phyloP scores from a whole-genome alignment of 2,888 invertebrate genomes.

The Caradrina kadenii region DNA sequence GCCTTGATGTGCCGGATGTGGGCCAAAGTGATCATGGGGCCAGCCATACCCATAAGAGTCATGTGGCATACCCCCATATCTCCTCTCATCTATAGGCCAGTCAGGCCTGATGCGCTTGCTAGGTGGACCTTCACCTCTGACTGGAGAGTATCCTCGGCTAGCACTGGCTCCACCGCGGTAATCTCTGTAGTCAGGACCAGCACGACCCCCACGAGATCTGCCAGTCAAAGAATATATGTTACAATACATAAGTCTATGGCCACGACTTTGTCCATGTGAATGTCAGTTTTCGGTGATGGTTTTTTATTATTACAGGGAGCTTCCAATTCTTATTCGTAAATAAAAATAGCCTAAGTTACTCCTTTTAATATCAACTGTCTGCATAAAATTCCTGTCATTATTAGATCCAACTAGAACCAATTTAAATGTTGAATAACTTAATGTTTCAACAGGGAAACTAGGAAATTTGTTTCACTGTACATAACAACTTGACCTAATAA shows the following conservation, averaged over 20 bases:
- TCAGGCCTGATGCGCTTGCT: conserved; percentile 94
- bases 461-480: no score
- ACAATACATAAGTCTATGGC: background rate
- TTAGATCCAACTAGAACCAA: no score
- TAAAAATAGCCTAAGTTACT: no score
- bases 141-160: conserved; percentile 94
- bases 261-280: no score
- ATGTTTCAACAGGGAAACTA: background rate
- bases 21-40: conserved; percentile 89
- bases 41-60: conserved; percentile 90
- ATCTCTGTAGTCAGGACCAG: conserved; percentile 94
- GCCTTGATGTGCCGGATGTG: conserved; percentile 91
- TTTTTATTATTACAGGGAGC: no score
- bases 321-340: no score
- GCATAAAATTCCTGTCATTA: background rate
- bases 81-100: conserved; percentile 91
- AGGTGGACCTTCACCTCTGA: conserved; percentile 94
- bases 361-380: no score
- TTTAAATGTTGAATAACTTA: background rate
- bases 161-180: conserved; percentile 93
- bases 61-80: conserved; percentile 89
- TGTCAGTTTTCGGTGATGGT: no score
- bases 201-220: conserved; percentile 92
- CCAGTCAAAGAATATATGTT: conserved; percentile 44
- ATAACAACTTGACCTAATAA: no score